A percentile compares a stretch with the other conserved stretches of the same genome.
Evolutionary conservation across 2,113 vertebrate species (phyloP).

Genomic region (Laticauda colubrina): DNA sequence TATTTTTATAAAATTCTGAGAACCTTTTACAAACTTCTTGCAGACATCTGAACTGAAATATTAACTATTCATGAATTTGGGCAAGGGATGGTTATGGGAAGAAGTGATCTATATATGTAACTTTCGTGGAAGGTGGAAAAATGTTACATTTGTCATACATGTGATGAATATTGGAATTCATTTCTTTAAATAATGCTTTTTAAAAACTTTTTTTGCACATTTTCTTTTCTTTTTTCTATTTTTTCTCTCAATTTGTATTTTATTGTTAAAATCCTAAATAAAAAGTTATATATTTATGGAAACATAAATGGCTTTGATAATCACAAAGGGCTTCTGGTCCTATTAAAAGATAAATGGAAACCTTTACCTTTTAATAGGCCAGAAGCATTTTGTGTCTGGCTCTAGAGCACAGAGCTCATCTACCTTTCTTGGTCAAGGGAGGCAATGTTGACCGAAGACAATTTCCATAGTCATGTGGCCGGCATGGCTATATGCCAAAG

Average conservation of each 20-base stretch:
- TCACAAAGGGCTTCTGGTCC: neutral
- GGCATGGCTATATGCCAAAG: too few relatives aligned
- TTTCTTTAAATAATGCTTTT: neutral
- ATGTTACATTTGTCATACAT: neutral
- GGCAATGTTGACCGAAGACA: too few relatives aligned
- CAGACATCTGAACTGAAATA: neutral
- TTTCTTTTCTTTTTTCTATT: neutral
- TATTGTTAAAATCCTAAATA: neutral
- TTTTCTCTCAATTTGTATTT: neutral
- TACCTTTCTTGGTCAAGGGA: too few relatives aligned
- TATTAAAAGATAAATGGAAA: neutral
- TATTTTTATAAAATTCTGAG: too few relatives aligned
- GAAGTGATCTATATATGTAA: neutral
- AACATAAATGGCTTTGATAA: conserved; percentile 1
- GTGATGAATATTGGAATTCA: neutral
- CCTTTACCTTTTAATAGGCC: too few relatives aligned
- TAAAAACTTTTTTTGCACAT: neutral
- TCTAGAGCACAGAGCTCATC: too few relatives aligned
- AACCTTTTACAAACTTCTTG: neutral
- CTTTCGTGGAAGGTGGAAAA: neutral
- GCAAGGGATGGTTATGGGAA: neutral
- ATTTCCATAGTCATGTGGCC: too few relatives aligned
- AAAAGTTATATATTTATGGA: neutral
- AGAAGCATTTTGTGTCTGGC: too few relatives aligned
- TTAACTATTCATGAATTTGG: neutral